Percentiles rank a stretch among this genome's conserved stretches.
Evolutionary conservation across 1,140 invertebrate species (phyloP).

Genomic region (Dreissena rostriformis): DNA sequence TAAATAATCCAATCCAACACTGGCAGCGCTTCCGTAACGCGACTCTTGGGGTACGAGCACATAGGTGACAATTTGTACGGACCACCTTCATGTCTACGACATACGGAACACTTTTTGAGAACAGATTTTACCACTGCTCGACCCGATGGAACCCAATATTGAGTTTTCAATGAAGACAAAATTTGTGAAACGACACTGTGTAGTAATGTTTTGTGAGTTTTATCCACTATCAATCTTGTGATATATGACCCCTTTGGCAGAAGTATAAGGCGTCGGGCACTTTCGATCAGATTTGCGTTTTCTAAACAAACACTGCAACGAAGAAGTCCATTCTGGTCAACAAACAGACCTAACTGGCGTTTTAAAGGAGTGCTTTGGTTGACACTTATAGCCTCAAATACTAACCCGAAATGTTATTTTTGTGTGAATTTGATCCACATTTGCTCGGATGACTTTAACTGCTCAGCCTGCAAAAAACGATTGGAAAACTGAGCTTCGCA

Average conservation of each 20-base stretch:
- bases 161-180: not conserved
- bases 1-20: constrained; percentile 5
- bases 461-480: not conserved
- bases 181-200: constrained; percentile 14
- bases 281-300: not conserved
- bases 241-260: constrained; percentile 1
- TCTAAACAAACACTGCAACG: not conserved
- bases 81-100: constrained; percentile 7
- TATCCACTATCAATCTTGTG: not conserved
- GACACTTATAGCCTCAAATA: not conserved
- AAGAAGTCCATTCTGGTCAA: not conserved
- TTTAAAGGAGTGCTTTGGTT: not conserved
- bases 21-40: not conserved
- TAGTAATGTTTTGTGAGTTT: not conserved
- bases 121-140: constrained; percentile 6
- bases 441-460: not conserved
- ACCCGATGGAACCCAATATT: constrained; percentile 34
- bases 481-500: too few relatives aligned
- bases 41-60: not conserved
- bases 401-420: not conserved
- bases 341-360: not conserved
- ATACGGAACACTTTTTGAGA: constrained; percentile 2
- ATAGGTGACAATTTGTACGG: constrained; percentile 24
- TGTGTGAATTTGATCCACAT: not conserved
- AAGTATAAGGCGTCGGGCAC: constrained; percentile 8